Base-by-base conservation (phyloP, 2,113 vertebrate species). In the Thunnus thynnus region DNA sequence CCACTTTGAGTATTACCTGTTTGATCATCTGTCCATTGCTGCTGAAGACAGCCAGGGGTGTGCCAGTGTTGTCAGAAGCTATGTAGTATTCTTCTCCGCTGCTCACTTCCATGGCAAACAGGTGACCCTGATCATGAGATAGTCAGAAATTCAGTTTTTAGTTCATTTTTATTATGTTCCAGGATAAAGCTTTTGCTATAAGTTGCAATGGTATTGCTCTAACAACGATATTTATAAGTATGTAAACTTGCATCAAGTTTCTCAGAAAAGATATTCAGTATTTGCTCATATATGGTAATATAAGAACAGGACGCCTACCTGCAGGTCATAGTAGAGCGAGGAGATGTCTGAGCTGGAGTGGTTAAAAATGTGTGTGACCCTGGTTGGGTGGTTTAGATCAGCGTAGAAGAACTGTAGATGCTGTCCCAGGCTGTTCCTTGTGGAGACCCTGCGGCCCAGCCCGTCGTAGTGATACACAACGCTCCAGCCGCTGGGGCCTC, bases 81-180 rank as follows among this genome's bases (percentile, higher is more conserved):
- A 99, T 97, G 0, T 99, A 99, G 77, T 98, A 99, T 78, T 99
- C 98, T 86, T 99, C 98, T 41, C 98, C 98, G 0, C 96, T 99
- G 95, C 98, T 99, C 84, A 99, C 98, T 92, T 99, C 98, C 98
- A 99, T 99, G 69, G 98, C 98, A 68, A 99, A 99, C 83, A 99
- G 96, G 89, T 99, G 98, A 18, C 98, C 98, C 92, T 94, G 70
- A 82, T 44, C 6, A 72, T 17, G 13, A 88, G 20, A 82, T 4
- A 66, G 20, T 50, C 55, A 61, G 44, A 75, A 44, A 60, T 51
- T 57, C 14, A 55, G 30, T 22, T 48, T 16, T 13, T 30, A 32
- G 13, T 13, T 22, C 10, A 22, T 54, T 55, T 55, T 22, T 10
- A 72, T 32, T 2, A 3, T 30, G 27, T n/a, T 47, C 46, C 8